Evolutionary conservation across 2,888 invertebrate species (phyloP).

Genomic region (Thereva unica): DNA sequence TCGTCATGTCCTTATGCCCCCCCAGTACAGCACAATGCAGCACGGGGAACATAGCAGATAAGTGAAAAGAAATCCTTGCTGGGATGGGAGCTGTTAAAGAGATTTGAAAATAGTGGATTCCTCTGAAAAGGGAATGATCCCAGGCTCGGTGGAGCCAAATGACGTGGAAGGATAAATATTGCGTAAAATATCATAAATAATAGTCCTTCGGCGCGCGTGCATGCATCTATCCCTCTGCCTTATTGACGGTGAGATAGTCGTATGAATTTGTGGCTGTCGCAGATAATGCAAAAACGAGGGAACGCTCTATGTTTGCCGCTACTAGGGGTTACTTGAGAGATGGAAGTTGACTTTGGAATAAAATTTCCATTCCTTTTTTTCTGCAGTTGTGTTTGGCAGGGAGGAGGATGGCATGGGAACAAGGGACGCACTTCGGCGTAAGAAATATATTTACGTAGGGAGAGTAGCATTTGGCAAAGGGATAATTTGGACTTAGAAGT

Average conservation of each 20-base stretch:
- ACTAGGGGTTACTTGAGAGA: background rate
- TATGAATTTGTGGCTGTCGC: conserved; percentile 16
- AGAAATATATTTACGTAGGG: no score
- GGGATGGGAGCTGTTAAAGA: no score
- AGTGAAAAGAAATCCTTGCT: no score
- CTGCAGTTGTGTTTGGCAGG: no score
- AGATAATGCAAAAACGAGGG: conserved; percentile 11
- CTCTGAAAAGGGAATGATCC: background rate
- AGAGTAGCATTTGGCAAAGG: no score
- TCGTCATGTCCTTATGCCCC: no score
- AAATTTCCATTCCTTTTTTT: conserved; percentile 16
- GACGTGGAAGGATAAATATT: conserved; percentile 39
- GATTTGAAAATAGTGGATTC: no score
- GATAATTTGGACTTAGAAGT: no score
- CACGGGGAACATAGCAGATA: no score
- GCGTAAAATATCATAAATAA: conserved; percentile 37
- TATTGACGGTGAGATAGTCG: conserved; percentile 1
- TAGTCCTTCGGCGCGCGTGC: conserved; percentile 11
- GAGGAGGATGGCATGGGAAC: no score
- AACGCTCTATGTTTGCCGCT: background rate
- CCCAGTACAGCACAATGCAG: no score
- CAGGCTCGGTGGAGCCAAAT: conserved; percentile 16
- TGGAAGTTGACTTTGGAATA: conserved; percentile 12
- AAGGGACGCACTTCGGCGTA: no score
- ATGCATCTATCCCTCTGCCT: background rate